Conservation (phyloP, 2,113 vertebrate genomes). For the Dromaius novaehollandiae region DNA sequence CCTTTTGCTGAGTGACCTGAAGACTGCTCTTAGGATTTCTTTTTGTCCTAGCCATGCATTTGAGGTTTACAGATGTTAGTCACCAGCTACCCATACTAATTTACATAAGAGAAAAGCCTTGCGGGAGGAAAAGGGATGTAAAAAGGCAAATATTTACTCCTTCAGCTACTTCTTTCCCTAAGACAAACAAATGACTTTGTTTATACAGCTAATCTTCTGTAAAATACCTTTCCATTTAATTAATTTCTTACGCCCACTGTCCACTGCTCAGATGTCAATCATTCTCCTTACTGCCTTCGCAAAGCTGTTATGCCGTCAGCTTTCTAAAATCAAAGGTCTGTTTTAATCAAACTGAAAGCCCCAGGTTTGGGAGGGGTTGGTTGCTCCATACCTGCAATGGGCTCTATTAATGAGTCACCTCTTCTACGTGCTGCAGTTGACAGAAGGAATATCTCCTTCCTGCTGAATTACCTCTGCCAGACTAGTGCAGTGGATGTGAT, state of each 20-base stretch:
- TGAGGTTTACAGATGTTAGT: background rate
- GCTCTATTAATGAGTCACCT: background rate
- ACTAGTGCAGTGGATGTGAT: background rate
- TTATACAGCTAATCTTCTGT: background rate
- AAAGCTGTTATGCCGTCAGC: background rate
- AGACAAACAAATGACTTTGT: background rate
- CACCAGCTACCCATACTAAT: background rate
- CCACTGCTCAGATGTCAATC: background rate
- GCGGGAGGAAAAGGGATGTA: background rate
- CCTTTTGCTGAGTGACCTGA: background rate
- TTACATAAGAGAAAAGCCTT: background rate
- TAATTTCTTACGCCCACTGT: background rate
- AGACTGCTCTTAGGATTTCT: background rate
- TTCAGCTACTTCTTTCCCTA: background rate
- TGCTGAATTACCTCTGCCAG: background rate
- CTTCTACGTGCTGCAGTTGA: background rate
- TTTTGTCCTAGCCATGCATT: background rate
- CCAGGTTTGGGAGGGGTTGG: background rate
- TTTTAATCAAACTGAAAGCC: background rate
- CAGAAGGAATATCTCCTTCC: background rate
- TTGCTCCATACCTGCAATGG: background rate
- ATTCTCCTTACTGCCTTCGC: background rate
- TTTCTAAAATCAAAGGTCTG: background rate
- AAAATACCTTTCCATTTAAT: background rate
- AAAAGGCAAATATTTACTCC: background rate